Conservation (phyloP, 2,888 invertebrate genomes). For the Bellardia pandia region DNA sequence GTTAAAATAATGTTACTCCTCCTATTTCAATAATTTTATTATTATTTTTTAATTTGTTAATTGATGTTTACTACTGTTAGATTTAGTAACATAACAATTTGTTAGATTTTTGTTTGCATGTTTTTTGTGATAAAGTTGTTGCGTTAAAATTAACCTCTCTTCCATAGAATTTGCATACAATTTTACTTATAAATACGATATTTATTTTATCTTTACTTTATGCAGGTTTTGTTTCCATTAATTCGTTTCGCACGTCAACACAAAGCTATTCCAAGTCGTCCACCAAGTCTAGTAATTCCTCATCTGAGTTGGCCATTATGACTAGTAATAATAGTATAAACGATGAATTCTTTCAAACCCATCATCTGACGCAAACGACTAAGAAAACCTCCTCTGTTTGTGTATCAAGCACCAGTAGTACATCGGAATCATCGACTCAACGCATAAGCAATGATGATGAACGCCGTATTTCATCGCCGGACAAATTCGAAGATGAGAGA, state of each 20-base stretch:
- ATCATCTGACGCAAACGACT: constrained; percentile 64
- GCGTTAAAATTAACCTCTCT: neutral
- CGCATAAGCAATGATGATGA: constrained; percentile 74
- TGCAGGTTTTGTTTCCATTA: constrained; percentile 87
- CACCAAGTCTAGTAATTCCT: constrained; percentile 81
- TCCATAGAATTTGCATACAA: neutral
- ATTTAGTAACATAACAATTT: constrained; percentile 24
- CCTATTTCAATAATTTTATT: constrained; percentile 35
- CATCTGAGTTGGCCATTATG: constrained; percentile 78
- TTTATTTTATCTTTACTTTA: neutral
- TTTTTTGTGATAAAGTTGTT: constrained; percentile 35
- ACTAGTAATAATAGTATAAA: constrained; percentile 75
- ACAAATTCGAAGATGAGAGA: constrained; percentile 75
- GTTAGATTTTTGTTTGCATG: constrained; percentile 66
- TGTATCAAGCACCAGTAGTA: constrained; percentile 73
- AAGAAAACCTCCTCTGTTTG: constrained; percentile 67
- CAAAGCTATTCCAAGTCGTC: constrained; percentile 86
- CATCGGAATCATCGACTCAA: constrained; percentile 55
- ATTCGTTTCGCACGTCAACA: constrained; percentile 87
- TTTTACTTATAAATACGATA: constrained; percentile 26
- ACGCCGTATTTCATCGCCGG: constrained; percentile 73
- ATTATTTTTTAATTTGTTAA: neutral
- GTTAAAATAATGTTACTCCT: constrained; percentile 50
- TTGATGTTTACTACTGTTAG: neutral
- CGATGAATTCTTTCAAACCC: constrained; percentile 74